Conservation (phyloP, 2,797 vertebrate genomes). For the Aulostomus chinensis region DNA sequence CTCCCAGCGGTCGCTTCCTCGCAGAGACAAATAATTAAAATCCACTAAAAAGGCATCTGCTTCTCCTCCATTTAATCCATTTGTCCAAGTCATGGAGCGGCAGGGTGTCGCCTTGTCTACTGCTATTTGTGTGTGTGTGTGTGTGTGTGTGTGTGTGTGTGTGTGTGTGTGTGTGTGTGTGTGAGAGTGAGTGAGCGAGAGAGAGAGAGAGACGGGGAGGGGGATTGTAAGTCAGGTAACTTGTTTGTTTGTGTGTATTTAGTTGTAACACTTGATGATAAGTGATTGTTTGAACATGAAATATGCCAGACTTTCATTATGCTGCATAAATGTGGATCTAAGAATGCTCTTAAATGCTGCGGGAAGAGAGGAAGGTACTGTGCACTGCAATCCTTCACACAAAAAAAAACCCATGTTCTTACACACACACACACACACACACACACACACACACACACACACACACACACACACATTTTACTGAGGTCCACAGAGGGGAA, state of each 20-base stretch:
- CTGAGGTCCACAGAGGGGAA: constrained; percentile 8
- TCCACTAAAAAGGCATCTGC: constrained; percentile 1
- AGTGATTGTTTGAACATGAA: too few species aligned
- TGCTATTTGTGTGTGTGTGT: not conserved
- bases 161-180: not conserved
- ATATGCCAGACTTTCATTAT: constrained; percentile 24
- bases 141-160: not conserved
- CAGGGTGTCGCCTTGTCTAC: not conserved
- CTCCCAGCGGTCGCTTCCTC: constrained; percentile 17
- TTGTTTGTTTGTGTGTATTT: too few species aligned
- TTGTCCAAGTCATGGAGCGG: not conserved
- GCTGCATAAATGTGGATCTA: constrained; percentile 33
- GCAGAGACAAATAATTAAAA: not conserved
- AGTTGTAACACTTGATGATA: too few species aligned
- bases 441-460: not conserved
- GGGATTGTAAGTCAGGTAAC: too few species aligned
- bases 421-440: not conserved
- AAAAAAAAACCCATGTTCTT: not conserved
- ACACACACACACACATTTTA: not conserved
- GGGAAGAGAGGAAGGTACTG: not conserved
- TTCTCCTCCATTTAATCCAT: constrained; percentile 24
- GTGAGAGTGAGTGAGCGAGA: too few species aligned
- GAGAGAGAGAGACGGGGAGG: too few species aligned
- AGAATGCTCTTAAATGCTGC: constrained; percentile 14
- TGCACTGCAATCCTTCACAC: not conserved